Evolutionary conservation across 2,797 vertebrate species (phyloP).

Genomic region (Micromesistius poutassou): DNA sequence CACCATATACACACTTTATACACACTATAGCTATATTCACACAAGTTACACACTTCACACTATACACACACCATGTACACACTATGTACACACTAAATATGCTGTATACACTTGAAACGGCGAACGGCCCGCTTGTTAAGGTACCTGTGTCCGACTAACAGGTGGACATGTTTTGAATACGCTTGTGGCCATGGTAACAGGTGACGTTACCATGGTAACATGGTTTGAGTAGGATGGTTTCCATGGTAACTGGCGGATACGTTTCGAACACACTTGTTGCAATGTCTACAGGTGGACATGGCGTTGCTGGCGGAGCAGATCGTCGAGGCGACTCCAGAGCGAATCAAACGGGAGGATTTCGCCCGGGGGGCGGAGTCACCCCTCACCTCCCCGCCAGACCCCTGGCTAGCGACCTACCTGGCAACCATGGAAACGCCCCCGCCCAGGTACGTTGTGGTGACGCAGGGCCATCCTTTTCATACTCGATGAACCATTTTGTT

Average conservation of each 20-base stretch:
- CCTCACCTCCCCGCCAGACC: conserved; percentile 73
- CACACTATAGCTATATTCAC: too few relatives aligned
- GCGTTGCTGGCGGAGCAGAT: conserved; percentile 85
- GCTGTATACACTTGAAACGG: too few relatives aligned
- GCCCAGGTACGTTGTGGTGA: conserved; percentile 65
- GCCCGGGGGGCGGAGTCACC: conserved; percentile 69
- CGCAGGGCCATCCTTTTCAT: not conserved
- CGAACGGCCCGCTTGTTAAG: too few relatives aligned
- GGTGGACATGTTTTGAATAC: too few relatives aligned
- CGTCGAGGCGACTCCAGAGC: conserved; percentile 86
- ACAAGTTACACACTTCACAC: too few relatives aligned
- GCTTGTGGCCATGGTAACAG: not conserved
- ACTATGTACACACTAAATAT: not conserved
- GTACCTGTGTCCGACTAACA: too few relatives aligned
- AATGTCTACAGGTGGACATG: conserved; percentile 81
- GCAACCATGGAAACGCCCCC: conserved; percentile 78
- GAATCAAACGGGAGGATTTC: conserved; percentile 87
- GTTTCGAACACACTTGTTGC: not conserved
- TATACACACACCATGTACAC: too few relatives aligned
- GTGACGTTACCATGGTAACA: too few relatives aligned
- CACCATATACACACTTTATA: too few relatives aligned
- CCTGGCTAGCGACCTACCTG: conserved; percentile 86
- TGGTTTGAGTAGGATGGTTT: not conserved
- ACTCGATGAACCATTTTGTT: too few relatives aligned
- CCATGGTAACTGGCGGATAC: not conserved